Evolutionary conservation across 2,888 invertebrate genomes (phyloP).

Genomic region (Cheilosia vulpina): DNA sequence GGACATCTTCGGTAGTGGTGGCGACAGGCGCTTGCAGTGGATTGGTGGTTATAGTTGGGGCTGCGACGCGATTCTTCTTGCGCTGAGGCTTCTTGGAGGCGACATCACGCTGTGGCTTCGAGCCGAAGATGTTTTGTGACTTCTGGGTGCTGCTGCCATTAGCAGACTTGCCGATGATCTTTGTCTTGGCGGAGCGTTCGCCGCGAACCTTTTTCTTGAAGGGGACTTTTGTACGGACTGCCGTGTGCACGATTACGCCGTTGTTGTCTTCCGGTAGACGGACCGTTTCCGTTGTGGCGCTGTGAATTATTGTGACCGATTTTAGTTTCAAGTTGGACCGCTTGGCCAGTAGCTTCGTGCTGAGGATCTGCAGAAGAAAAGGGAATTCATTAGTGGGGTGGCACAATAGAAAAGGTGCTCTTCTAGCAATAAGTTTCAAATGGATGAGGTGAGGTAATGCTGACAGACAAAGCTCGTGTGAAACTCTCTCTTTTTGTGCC

Average conservation of each 20-base stretch:
- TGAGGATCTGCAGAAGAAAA: constrained; percentile 87
- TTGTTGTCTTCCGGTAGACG: constrained; percentile 91
- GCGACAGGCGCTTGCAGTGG: constrained; percentile 22
- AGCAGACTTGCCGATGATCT: constrained; percentile 83
- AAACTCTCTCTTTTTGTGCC: too few species aligned
- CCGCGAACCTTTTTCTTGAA: constrained; percentile 91
- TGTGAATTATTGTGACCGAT: constrained; percentile 95
- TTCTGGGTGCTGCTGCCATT: constrained; percentile 59
- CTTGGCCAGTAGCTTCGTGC: constrained; percentile 92
- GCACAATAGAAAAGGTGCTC: background rate
- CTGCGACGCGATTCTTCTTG: constrained; percentile 83
- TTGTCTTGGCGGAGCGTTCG: constrained; percentile 79
- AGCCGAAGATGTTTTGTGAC: constrained; percentile 56
- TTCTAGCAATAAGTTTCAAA: constrained; percentile 21
- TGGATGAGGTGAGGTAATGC: background rate
- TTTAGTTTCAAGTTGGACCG: constrained; percentile 91
- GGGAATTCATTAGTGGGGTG: background rate
- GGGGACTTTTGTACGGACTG: constrained; percentile 93
- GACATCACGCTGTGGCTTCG: constrained; percentile 76
- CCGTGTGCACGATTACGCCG: constrained; percentile 92
- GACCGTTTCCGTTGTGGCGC: constrained; percentile 94
- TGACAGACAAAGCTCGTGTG: too few species aligned
- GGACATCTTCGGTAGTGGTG: constrained; percentile 21
- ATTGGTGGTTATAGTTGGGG: constrained; percentile 82
- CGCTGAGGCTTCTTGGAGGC: constrained; percentile 82